Evolutionary conservation across 1,140 invertebrate genomes (phyloP), one percentile per base, ranked within the genome.

Genomic region (Berghia stephanieae): DNA sequence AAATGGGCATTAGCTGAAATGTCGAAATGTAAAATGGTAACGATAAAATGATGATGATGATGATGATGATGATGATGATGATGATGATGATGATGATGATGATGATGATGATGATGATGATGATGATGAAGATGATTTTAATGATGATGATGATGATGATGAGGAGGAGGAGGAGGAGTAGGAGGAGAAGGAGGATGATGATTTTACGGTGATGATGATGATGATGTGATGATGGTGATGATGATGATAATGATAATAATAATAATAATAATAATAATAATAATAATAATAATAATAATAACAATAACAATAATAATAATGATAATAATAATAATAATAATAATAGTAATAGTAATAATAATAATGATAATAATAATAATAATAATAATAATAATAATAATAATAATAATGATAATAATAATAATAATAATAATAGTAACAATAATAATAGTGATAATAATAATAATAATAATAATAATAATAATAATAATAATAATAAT

Each of bases 41-140:
- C n/a, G n/a, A n/a, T n/a, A n/a, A n/a, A n/a, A 49, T n/a, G 46
- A 49, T 49, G 46, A 49, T n/a, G 46, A 49, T 49, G 46, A 49
- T 49, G 46, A 49, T 49, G 46, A 49, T 49, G n/a, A 49, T n/a
- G 46, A 49, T 49, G 46, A 49, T 49, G 46, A 49, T 49, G 46
- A 49, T 49, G 46, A 49, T 49, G 46, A 49, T 49, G 46, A 49
- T 49, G 46, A 49, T 49, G 46, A 49, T 49, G 46, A 49, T 49
- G 46, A 49, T 49, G 46, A 49, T 49, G 46, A 49, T 49, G 46
- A 49, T 49, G 46, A 49, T 49, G 46, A 49, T 49, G 46, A 49
- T 49, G 46, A 49, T 49, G 46, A n/a, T n/a, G n/a, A n/a, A n/a
- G n/a, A n/a, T n/a, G n/a, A n/a, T n/a, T n/a, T n/a, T n/a, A n/a